phyloP scores from a whole-genome alignment of 2,113 vertebrate genomes.

The Chaetorhynchus papuensis region DNA sequence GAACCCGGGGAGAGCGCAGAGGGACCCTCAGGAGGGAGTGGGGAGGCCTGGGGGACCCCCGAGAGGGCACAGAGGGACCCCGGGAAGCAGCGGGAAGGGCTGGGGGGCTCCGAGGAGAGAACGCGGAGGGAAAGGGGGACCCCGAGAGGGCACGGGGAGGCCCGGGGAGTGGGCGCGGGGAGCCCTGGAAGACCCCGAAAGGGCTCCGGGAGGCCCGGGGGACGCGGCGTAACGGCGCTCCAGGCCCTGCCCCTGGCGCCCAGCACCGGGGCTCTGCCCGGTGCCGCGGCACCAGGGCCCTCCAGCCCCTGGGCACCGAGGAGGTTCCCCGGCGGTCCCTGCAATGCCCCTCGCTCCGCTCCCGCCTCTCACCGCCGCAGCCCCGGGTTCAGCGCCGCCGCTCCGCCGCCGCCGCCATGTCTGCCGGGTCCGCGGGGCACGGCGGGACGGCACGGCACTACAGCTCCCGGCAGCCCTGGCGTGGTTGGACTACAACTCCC shows the following conservation, averaged over 20 bases:
- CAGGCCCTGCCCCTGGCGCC: background rate
- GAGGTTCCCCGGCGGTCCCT: no score
- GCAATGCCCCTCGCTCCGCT: no score
- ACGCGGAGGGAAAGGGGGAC: fast-evolving
- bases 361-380: background rate
- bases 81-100: background rate
- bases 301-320: background rate
- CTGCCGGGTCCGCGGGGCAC: background rate
- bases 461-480: background rate
- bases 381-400: background rate
- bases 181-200: background rate
- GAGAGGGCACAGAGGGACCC: background rate
- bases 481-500: background rate
- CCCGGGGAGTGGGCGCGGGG: fast-evolving
- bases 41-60: background rate
- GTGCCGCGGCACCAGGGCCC: no score
- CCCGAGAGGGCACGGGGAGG: background rate
- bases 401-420: constrained; percentile 40
- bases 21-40: background rate
- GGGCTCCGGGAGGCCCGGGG: background rate
- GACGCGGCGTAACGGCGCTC: background rate
- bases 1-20: fast-evolving
- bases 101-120: background rate
- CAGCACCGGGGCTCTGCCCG: background rate
- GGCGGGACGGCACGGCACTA: constrained; percentile 47